phyloP scores from a whole-genome alignment of 1,140 invertebrate species.

The Drosophila asahinai region DNA sequence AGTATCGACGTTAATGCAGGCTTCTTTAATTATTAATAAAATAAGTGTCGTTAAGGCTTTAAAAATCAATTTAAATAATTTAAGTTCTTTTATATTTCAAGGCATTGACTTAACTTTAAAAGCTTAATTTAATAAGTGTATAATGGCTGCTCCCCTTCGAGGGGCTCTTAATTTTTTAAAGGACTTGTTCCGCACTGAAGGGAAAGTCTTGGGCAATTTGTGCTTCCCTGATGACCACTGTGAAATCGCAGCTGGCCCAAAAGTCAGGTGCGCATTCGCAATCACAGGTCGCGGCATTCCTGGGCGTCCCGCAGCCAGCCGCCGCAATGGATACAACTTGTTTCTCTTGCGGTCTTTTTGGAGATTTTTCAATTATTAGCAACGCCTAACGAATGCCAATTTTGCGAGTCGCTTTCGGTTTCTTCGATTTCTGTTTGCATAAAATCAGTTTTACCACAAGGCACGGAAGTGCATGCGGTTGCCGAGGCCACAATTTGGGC shows the following conservation, averaged over 20 bases:
- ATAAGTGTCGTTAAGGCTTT: not conserved
- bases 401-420: constrained; percentile 43
- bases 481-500: constrained; percentile 24
- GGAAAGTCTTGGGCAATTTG: constrained; percentile 4
- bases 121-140: not conserved
- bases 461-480: constrained; percentile 73
- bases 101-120: too few relatives aligned
- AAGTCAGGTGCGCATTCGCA: constrained; percentile 56
- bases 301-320: constrained; percentile 41
- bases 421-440: constrained; percentile 64
- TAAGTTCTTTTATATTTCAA: too few relatives aligned
- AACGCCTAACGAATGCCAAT: constrained; percentile 80
- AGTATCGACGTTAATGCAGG: too few relatives aligned
- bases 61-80: too few relatives aligned
- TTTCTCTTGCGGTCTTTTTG: constrained; percentile 58
- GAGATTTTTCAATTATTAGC: constrained; percentile 78
- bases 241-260: constrained; percentile 32
- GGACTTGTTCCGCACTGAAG: not conserved
- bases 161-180: not conserved
- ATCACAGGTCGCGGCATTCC: constrained; percentile 55
- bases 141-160: not conserved
- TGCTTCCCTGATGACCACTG: constrained; percentile 10
- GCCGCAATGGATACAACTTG: constrained; percentile 34
- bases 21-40: too few relatives aligned
- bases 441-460: constrained; percentile 62